These are phyloP conservation scores for Struthidea cinerea DNA, from an alignment of 2,113 vertebrate species.

Conservation along the genomic window DNA sequence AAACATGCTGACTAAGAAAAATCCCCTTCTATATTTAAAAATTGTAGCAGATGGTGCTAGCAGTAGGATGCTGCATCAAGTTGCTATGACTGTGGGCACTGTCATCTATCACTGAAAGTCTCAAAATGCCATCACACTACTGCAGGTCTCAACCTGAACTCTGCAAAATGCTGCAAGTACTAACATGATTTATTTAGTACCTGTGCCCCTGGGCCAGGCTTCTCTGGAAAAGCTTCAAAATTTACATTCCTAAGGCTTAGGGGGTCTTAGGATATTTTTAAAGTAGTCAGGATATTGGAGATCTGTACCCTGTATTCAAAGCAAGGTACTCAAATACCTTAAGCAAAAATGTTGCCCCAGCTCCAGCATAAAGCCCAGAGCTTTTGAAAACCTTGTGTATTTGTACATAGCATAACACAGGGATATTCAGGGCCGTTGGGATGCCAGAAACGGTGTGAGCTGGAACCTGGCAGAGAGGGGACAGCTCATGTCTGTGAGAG, in stretches of 20 bases:
- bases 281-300: not conserved
- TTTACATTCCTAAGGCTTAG: not conserved
- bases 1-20: slow-evolving; percentile 64
- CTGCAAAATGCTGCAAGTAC: not conserved
- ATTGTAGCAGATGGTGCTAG: slow-evolving; percentile 49
- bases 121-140: not conserved
- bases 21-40: slow-evolving; percentile 56
- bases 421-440: not conserved
- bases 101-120: slow-evolving; percentile 18
- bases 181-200: not conserved
- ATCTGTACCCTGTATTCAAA: not conserved
- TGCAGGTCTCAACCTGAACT: not conserved
- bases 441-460: not conserved
- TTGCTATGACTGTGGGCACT: slow-evolving; percentile 12
- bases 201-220: not conserved
- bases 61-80: slow-evolving; percentile 28
- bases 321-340: not conserved
- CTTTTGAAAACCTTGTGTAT: not conserved
- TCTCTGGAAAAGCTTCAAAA: not conserved
- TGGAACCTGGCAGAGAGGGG: not conserved
- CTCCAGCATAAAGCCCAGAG: not conserved
- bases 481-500: not conserved
- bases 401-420: not conserved
- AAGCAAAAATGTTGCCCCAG: not conserved
- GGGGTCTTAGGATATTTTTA: not conserved